Evolutionary conservation across 1,140 invertebrate genomes (phyloP).

Genomic region (Papilio helenus): DNA sequence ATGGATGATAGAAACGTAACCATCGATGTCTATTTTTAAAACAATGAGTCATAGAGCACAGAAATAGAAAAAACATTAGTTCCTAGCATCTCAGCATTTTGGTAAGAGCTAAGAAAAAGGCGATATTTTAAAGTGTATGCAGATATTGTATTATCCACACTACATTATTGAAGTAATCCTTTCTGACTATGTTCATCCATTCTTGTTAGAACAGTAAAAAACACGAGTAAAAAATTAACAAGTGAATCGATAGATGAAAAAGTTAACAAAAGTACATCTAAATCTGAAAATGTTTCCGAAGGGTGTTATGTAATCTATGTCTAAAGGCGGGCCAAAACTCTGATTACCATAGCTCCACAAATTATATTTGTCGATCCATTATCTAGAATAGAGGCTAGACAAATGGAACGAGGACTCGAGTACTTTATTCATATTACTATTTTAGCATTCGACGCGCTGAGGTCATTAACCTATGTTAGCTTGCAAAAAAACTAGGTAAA

Average conservation of each 20-base stretch:
- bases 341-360: not conserved
- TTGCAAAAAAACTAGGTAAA: constrained; percentile 20
- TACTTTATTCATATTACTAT: constrained; percentile 2
- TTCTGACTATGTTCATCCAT: too few species aligned
- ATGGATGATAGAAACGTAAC: constrained; percentile 9
- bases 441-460: constrained; percentile 9
- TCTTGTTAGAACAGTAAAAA: too few species aligned
- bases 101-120: too few species aligned
- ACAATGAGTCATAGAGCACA: not conserved
- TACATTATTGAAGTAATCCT: too few species aligned
- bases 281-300: too few species aligned
- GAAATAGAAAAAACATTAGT: not conserved
- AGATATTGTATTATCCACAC: too few species aligned
- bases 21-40: not conserved
- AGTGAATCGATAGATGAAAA: too few species aligned
- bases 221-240: too few species aligned
- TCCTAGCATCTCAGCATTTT: too few species aligned
- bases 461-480: not conserved
- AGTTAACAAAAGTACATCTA: too few species aligned
- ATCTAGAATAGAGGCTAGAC: constrained; percentile 11
- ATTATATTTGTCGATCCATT: constrained; percentile 13
- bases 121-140: too few species aligned
- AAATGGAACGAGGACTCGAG: constrained; percentile 1
- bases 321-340: not conserved
- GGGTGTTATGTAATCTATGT: too few species aligned